Base-by-base conservation (phyloP, 2,888 invertebrate genomes). In the Drosophila mettleri region DNA sequence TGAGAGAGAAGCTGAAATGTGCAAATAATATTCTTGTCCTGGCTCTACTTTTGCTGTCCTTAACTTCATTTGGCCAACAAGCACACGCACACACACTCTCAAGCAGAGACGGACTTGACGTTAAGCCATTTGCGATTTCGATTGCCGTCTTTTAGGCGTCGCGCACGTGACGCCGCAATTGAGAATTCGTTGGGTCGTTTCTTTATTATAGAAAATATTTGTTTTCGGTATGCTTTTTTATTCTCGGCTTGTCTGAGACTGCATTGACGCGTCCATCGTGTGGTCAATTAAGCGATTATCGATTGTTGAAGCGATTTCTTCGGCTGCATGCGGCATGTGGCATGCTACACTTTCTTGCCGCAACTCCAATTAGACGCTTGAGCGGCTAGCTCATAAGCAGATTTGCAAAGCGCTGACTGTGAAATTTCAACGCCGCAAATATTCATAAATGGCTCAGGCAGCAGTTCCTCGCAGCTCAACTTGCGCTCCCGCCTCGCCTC, bases 201-300 rank as follows among this genome's bases (percentile, higher is more conserved):
- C n/a, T 8, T 4, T 62, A 27, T 39, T 46, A 34, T 49, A 7
- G 20, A 49, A 22, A 16, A 34, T 34, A 49, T 49, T 22, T 33
- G 33, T 33, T 3, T 29, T 34, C 24, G n/a, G 48, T 12, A 29
- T 45, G 24, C 43, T 27, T 45, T 16, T 46, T 6, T 34, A 14
- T 12, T 3, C 6, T 3, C 7, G 36, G 14, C 10, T 18, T 20
- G 16, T 8, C 52, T 20, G 10, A 12, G 31, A 72, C 58, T 75
- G 82, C 65, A 76, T 66, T 68, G 64, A 70, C 38, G 67, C 70
- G 59, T 67, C 73, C 66, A 60, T 59, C 61, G 70, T 52, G 65
- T 46, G 74, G 68, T 81, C 81, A 84, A 84, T 82, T 82, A 84
- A 74, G 71, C 76, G 79, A 64, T 74, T 81, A 81, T 82, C 81